Evolutionary conservation across 2,888 invertebrate genomes (phyloP).

Genomic region (Cistogaster globosa): DNA sequence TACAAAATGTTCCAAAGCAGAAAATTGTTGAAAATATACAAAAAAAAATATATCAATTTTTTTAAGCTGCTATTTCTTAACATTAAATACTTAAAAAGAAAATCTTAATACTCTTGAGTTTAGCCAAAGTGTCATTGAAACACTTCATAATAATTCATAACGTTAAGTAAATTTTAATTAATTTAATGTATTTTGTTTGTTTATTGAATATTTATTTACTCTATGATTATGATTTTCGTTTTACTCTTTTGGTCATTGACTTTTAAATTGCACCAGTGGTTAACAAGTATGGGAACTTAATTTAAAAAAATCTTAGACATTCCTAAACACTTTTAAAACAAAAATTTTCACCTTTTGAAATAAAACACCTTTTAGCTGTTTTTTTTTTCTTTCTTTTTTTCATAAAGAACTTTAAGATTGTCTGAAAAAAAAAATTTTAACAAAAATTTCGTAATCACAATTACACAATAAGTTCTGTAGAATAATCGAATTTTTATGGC

Average conservation of each 20-base stretch:
- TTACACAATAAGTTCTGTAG: constrained; percentile 29
- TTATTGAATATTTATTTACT: too few relatives aligned
- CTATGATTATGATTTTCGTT: not conserved
- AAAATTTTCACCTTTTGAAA: constrained; percentile 38
- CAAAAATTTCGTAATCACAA: constrained; percentile 48
- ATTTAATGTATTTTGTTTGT: constrained; percentile 55
- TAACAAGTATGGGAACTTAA: constrained; percentile 27
- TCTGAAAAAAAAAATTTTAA: constrained; percentile 9
- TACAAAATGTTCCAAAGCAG: too few relatives aligned
- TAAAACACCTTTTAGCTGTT: not conserved
- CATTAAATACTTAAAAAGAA: too few relatives aligned
- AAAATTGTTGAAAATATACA: too few relatives aligned
- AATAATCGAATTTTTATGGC: constrained; percentile 12
- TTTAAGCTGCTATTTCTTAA: too few relatives aligned
- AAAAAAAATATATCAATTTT: too few relatives aligned
- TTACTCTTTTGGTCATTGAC: constrained; percentile 60
- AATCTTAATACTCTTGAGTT: not conserved
- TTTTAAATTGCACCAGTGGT: constrained; percentile 37
- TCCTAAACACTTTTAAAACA: not conserved
- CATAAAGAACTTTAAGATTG: constrained; percentile 2
- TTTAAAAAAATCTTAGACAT: not conserved
- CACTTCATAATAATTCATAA: constrained; percentile 30
- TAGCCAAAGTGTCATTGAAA: constrained; percentile 31
- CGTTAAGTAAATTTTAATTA: constrained; percentile 59
- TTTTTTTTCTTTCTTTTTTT: not conserved